These are phyloP conservation scores for Panthera leo DNA, from an alignment of 2,113 vertebrate species.

Conservation along the genomic window DNA sequence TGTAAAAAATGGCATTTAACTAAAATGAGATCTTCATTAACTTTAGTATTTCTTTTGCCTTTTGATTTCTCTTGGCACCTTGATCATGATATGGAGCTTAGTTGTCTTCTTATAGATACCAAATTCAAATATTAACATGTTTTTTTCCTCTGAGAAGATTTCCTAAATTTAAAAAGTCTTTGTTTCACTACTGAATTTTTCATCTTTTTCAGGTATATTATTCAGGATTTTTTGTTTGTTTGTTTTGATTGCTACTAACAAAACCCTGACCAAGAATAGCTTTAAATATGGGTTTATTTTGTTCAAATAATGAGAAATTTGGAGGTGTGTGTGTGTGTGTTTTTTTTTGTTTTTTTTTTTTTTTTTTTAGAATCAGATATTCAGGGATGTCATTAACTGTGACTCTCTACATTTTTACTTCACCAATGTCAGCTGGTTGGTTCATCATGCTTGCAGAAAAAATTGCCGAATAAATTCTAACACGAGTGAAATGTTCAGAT, in stretches of 20 bases:
- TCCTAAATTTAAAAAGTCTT: background rate
- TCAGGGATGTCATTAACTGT: background rate
- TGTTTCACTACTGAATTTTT: background rate
- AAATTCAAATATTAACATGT: background rate
- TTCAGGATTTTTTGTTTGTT: background rate
- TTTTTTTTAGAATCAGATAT: background rate
- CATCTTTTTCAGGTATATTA: background rate
- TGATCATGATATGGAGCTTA: background rate
- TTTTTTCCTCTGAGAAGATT: background rate
- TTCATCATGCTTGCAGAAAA: background rate
- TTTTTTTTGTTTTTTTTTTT: too few relatives aligned
- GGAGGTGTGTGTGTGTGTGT: background rate
- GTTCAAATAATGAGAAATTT: background rate
- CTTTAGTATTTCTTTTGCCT: background rate
- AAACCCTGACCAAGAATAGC: background rate
- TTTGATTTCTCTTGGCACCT: background rate
- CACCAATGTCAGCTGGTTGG: background rate
- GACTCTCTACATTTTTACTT: background rate
- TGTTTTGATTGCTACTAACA: background rate
- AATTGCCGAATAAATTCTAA: background rate
- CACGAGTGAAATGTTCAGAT: background rate
- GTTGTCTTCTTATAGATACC: background rate
- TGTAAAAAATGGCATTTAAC: background rate
- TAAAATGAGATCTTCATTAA: background rate
- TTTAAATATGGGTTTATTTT: background rate